phyloP scores from a whole-genome alignment of 2,797 vertebrate species.

The Podargus strigoides region DNA sequence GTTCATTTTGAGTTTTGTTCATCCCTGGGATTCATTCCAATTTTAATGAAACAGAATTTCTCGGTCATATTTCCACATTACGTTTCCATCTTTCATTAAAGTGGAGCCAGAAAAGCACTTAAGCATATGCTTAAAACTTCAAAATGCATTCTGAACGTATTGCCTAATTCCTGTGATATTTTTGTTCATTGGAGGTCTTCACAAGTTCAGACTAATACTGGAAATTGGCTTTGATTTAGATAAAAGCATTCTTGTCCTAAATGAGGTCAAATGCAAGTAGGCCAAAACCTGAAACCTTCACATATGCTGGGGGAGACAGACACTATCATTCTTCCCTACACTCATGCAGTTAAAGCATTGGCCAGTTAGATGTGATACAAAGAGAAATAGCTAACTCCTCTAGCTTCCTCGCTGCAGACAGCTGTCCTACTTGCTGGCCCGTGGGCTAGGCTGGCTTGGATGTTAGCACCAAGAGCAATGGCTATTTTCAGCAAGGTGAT shows the following conservation, averaged over 20 bases:
- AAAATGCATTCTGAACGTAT: constrained; percentile 60
- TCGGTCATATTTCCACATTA: constrained; percentile 27
- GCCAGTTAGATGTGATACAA: background rate
- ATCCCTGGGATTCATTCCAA: constrained; percentile 24
- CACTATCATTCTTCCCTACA: background rate
- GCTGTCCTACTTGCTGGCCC: background rate
- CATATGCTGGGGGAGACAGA: constrained; percentile 38
- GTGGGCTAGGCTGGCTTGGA: background rate
- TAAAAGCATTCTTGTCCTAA: constrained; percentile 62
- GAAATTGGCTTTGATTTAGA: constrained; percentile 65
- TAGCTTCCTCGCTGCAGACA: background rate
- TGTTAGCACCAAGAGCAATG: background rate
- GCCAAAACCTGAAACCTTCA: constrained; percentile 44
- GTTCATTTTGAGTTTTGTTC: background rate
- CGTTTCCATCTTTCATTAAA: constrained; percentile 54
- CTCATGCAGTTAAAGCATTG: background rate
- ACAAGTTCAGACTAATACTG: constrained; percentile 49
- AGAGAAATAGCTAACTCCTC: background rate
- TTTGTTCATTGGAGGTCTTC: constrained; percentile 56
- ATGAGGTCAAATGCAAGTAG: constrained; percentile 41
- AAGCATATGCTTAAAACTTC: constrained; percentile 61
- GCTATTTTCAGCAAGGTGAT: background rate
- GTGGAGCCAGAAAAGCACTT: constrained; percentile 55
- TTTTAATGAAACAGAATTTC: constrained; percentile 42
- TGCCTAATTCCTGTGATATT: constrained; percentile 63